These are phyloP conservation scores for Teleogryllus occipitalis DNA, from an alignment of 1,140 invertebrate genomes.

Conservation along the genomic window DNA sequence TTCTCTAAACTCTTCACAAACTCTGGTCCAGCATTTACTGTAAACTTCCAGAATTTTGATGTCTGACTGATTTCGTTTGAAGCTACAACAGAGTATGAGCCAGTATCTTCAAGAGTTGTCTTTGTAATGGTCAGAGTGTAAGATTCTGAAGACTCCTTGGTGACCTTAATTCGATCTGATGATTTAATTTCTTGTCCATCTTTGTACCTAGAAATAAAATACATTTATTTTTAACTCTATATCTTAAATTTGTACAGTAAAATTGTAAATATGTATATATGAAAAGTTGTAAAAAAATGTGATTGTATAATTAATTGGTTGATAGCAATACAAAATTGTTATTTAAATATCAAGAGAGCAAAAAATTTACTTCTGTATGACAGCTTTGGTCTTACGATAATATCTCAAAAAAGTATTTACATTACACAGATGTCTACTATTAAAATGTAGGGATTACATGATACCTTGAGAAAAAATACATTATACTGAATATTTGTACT, in stretches of 20 bases:
- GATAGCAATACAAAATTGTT: too few species aligned
- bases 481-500: too few species aligned
- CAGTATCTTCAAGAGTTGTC: constrained; percentile 74
- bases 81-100: constrained; percentile 80
- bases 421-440: neutral
- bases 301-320: too few species aligned
- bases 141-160: constrained; percentile 51
- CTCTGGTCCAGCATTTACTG: constrained; percentile 67
- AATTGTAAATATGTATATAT: too few species aligned
- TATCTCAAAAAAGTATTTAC: too few species aligned
- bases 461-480: too few species aligned
- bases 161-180: constrained; percentile 59
- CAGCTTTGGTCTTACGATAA: too few species aligned
- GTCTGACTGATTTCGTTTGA: constrained; percentile 83
- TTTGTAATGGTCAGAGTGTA: constrained; percentile 73
- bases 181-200: constrained; percentile 66
- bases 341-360: too few species aligned
- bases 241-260: too few species aligned
- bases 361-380: too few species aligned
- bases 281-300: too few species aligned
- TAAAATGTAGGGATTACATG: neutral
- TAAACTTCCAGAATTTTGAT: constrained; percentile 73
- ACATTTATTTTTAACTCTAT: too few species aligned
- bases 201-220: constrained; percentile 50
- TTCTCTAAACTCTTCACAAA: constrained; percentile 59